phyloP scores from a whole-genome alignment of 1,140 invertebrate species.

The Riptortus pedestris region DNA sequence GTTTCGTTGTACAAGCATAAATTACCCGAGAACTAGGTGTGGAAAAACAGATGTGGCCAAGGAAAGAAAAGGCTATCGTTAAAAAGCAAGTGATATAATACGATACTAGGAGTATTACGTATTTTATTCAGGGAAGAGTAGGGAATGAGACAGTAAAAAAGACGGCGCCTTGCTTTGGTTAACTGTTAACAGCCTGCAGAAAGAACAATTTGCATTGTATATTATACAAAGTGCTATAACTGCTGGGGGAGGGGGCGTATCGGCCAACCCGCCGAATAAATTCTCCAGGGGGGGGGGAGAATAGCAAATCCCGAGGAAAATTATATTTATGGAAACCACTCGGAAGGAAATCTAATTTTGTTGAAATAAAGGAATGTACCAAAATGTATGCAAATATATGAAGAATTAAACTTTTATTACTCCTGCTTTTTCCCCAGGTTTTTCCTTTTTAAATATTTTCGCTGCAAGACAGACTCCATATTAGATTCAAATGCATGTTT shows the following conservation, averaged over 20 bases:
- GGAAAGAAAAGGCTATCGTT: too few relatives aligned
- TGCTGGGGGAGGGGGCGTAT: too few relatives aligned
- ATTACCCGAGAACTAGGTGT: too few relatives aligned
- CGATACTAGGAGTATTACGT: too few relatives aligned
- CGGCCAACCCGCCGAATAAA: not conserved
- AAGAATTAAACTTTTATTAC: not conserved
- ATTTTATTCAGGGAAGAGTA: too few relatives aligned
- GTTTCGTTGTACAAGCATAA: too few relatives aligned
- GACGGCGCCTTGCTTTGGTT: not conserved
- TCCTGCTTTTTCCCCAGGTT: not conserved
- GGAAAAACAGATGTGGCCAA: too few relatives aligned
- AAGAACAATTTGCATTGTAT: not conserved
- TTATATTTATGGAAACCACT: slow-evolving; percentile 7
- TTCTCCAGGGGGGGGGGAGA: not conserved
- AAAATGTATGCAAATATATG: not conserved
- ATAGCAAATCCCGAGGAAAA: not conserved
- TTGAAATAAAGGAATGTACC: not conserved
- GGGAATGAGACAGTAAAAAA: not conserved
- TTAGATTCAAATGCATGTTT: too few relatives aligned
- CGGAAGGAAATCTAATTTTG: not conserved
- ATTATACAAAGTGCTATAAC: too few relatives aligned
- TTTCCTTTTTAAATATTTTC: not conserved
- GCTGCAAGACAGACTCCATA: too few relatives aligned
- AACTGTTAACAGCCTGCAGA: not conserved
- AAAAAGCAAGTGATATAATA: too few relatives aligned